phyloP scores from a whole-genome alignment of 2,797 vertebrate genomes.

The Notolabrus celidotus region DNA sequence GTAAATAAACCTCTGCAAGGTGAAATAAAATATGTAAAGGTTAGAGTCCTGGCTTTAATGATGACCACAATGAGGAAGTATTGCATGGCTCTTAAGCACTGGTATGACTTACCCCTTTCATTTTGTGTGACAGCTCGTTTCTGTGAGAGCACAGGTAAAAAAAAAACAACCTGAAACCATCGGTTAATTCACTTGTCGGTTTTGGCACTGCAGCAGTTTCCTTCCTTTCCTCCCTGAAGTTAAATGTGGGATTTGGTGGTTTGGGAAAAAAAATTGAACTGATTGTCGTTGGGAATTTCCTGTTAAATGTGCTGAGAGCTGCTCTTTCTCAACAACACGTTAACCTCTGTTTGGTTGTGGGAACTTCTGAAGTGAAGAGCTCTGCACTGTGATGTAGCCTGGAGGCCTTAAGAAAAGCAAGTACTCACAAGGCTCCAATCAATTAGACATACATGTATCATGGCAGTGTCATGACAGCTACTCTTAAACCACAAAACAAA shows the following conservation, averaged over 20 bases:
- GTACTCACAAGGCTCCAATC: slow-evolving; percentile 1
- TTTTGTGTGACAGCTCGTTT: slow-evolving; percentile 54
- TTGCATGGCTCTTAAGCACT: slow-evolving; percentile 46
- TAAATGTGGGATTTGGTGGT: slow-evolving; percentile 66
- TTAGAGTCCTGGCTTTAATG: slow-evolving; percentile 32
- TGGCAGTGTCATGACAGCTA: neutral
- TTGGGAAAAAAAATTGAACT: slow-evolving; percentile 44
- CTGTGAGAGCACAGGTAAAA: slow-evolving; percentile 32
- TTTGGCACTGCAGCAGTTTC: slow-evolving; percentile 61
- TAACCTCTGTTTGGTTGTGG: slow-evolving; percentile 54
- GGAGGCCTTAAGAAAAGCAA: slow-evolving; percentile 1
- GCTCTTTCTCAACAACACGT: slow-evolving; percentile 47
- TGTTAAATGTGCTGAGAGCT: slow-evolving; percentile 58
- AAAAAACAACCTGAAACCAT: slow-evolving; percentile 38
- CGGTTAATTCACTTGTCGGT: slow-evolving; percentile 61
- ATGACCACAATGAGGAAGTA: slow-evolving; percentile 50
- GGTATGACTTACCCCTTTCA: slow-evolving; percentile 51
- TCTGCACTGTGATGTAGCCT: slow-evolving; percentile 6
- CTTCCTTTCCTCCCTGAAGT: slow-evolving; percentile 59
- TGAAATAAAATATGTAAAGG: slow-evolving; percentile 52
- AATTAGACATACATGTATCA: neutral
- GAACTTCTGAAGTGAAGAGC: slow-evolving; percentile 31
- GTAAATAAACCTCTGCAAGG: slow-evolving; percentile 40
- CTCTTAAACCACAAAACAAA: neutral
- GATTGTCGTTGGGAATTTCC: slow-evolving; percentile 67